phyloP scores from a whole-genome alignment of 2,113 vertebrate species.

The Theropithecus gelada region DNA sequence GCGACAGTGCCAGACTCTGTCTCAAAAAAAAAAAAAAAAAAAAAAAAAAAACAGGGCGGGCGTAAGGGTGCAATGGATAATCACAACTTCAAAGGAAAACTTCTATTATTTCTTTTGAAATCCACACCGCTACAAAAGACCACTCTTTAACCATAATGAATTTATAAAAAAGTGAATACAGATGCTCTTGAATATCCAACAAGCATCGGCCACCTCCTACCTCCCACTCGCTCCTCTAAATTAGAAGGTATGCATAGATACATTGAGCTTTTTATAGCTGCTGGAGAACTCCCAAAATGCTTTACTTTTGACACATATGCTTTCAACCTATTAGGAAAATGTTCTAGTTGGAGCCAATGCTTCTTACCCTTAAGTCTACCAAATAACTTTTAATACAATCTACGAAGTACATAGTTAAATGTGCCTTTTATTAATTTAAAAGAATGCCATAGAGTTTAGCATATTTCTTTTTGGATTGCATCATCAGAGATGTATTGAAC shows the following conservation, averaged over 20 bases:
- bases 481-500: not conserved
- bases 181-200: not conserved
- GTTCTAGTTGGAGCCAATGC: not conserved
- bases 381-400: conserved; percentile 1
- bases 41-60: not conserved
- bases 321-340: conserved; percentile 30
- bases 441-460: not conserved
- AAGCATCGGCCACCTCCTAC: not conserved
- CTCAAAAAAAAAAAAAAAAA: too few species aligned
- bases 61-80: not conserved
- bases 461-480: not conserved
- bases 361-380: conserved; percentile 16
- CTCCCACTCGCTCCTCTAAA: conserved; percentile 15
- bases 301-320: not conserved
- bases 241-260: not conserved
- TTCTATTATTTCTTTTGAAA: not conserved
- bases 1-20: too few species aligned
- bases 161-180: not conserved
- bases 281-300: conserved; percentile 30
- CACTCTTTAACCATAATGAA: not conserved
- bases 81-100: not conserved
- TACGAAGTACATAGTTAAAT: not conserved
- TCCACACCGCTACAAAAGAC: not conserved
- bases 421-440: not conserved
- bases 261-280: not conserved